Conservation (phyloP, 2,888 invertebrate species). For the Nephrotoma flavescens region DNA sequence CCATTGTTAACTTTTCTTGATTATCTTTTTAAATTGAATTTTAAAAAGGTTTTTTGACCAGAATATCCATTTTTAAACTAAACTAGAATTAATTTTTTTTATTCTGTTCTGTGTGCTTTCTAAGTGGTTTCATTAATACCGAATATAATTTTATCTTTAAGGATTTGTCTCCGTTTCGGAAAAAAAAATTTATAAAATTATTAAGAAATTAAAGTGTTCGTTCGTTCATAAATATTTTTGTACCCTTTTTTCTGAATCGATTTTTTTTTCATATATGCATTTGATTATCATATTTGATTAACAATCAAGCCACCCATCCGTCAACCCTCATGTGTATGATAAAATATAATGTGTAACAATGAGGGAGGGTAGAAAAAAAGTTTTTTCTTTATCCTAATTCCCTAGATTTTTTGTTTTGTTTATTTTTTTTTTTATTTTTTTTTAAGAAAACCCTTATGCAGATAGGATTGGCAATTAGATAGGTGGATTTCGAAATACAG, state of each 20-base stretch:
- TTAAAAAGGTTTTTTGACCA: background rate
- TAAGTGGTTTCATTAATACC: background rate
- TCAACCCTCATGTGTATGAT: background rate
- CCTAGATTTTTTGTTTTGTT: background rate
- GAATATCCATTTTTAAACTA: background rate
- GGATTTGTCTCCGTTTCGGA: background rate
- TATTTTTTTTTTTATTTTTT: background rate
- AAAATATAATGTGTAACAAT: background rate
- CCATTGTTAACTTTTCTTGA: background rate
- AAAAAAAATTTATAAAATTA: background rate
- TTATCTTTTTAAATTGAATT: background rate
- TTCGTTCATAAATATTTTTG: background rate
- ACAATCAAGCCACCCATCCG: conserved; percentile 3
- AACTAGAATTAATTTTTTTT: background rate
- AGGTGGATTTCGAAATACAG: background rate
- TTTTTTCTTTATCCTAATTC: background rate
- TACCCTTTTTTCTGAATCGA: background rate
- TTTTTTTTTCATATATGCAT: background rate
- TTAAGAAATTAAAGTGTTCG: background rate
- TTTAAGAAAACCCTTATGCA: background rate
- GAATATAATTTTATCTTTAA: background rate
- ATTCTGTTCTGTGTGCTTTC: background rate
- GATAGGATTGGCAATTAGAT: background rate
- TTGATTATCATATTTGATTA: conserved; percentile 6
- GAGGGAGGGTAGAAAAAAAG: background rate